Evolutionary conservation across 2,888 invertebrate genomes (phyloP).

Genomic region (Agrotis ipsilon): DNA sequence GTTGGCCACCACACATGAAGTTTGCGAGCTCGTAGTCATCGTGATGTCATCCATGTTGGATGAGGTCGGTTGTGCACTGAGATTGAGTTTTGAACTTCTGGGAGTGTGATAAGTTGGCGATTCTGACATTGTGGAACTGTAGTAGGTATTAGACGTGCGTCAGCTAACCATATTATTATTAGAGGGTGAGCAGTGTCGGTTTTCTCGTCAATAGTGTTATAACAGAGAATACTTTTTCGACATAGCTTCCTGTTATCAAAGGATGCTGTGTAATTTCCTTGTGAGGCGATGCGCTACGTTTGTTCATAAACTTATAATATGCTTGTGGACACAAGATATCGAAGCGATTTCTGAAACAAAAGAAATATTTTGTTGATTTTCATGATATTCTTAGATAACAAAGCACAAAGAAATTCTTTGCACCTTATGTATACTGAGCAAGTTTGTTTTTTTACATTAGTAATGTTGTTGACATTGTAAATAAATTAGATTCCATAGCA

Average conservation of each 20-base stretch:
- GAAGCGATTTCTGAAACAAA: conserved; percentile 89
- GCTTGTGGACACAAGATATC: conserved; percentile 88
- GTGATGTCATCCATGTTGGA: conserved; percentile 54
- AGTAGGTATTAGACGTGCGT: conserved; percentile 74
- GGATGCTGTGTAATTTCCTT: conserved; percentile 84
- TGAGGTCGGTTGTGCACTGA: conserved; percentile 29
- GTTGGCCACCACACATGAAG: conserved; percentile 69
- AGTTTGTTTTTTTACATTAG: conserved; percentile 48
- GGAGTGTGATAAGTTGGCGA: conserved; percentile 40
- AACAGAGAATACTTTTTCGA: conserved; percentile 76
- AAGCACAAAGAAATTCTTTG: conserved; percentile 63
- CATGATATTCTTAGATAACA: conserved; percentile 72
- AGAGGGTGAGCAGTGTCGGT: conserved; percentile 59
- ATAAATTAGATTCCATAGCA: conserved; percentile 44
- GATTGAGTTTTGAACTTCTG: conserved; percentile 51
- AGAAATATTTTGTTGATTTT: conserved; percentile 70
- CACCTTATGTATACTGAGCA: conserved; percentile 5
- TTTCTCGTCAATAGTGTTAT: conserved; percentile 70
- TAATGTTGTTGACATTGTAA: conserved; percentile 52
- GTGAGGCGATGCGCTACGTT: conserved; percentile 84
- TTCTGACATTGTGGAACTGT: conserved; percentile 63
- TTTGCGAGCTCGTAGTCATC: conserved; percentile 59
- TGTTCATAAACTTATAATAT: conserved; percentile 85
- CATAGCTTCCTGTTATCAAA: conserved; percentile 86
- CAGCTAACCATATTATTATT: conserved; percentile 82